Conservation (phyloP, 2,113 vertebrate species). For the Regulus satrapa region DNA sequence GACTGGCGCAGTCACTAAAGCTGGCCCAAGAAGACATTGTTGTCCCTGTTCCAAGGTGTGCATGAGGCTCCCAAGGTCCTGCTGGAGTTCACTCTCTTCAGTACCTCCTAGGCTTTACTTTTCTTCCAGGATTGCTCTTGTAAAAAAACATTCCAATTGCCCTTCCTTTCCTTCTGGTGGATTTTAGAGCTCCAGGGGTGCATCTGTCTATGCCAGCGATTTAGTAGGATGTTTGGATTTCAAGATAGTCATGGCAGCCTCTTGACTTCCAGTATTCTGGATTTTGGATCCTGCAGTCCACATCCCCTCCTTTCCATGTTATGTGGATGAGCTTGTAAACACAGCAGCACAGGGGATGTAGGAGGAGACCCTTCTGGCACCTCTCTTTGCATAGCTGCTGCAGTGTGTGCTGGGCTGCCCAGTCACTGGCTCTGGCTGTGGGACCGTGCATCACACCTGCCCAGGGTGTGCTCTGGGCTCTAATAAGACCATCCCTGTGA, state of each 20-base stretch:
- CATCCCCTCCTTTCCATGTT: background rate
- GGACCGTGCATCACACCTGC: background rate
- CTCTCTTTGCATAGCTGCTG: background rate
- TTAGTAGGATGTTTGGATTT: background rate
- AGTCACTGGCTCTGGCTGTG: background rate
- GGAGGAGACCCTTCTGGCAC: background rate
- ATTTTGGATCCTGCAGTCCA: background rate
- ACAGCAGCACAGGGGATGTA: background rate
- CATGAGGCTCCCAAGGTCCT: background rate
- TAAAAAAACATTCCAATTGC: background rate
- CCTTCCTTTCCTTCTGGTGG: background rate
- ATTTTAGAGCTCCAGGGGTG: background rate
- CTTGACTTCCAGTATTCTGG: background rate
- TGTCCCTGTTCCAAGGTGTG: background rate
- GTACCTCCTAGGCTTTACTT: background rate
- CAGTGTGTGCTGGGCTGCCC: background rate
- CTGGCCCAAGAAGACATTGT: background rate
- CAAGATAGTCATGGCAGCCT: background rate
- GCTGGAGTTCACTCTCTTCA: background rate
- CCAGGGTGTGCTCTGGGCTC: background rate
- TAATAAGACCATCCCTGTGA: background rate
- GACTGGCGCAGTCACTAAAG: background rate
- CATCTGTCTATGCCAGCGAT: background rate
- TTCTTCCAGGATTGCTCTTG: background rate
- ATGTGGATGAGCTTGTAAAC: background rate